A percentile compares a stretch with the other conserved stretches of the same genome.
Evolutionary conservation across 1,140 invertebrate genomes (phyloP).

Genomic region (Eufriesea mexicana): DNA sequence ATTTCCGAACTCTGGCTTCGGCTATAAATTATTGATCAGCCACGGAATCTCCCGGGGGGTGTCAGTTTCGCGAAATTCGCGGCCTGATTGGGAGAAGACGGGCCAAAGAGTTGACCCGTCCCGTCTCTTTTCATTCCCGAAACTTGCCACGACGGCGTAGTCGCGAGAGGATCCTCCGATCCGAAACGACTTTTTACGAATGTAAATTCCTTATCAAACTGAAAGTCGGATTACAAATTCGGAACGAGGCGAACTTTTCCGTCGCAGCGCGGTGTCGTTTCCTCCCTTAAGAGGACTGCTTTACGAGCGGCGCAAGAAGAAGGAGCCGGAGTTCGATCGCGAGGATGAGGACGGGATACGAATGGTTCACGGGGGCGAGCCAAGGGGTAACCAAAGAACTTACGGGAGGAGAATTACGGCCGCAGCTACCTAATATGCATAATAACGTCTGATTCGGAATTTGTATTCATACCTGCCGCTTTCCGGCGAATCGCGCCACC

Average conservation of each 20-base stretch:
- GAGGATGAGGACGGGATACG: constrained; percentile 32
- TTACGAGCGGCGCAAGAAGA: constrained; percentile 26
- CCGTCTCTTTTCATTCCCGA: constrained; percentile 42
- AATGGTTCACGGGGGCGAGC: constrained; percentile 50
- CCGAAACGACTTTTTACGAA: constrained; percentile 74
- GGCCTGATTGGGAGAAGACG: constrained; percentile 18
- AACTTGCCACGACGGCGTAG: constrained; percentile 5
- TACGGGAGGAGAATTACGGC: constrained; percentile 70
- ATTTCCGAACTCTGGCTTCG: not conserved
- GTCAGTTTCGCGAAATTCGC: not conserved
- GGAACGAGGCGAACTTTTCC: constrained; percentile 71
- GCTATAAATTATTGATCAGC: constrained; percentile 35
- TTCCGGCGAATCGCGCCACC: constrained; percentile 55
- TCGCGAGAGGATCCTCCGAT: constrained; percentile 56
- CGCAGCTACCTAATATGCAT: constrained; percentile 74
- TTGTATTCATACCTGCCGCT: constrained; percentile 72
- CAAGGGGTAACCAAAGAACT: constrained; percentile 69
- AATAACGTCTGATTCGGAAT: constrained; percentile 76
- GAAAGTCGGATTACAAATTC: constrained; percentile 75
- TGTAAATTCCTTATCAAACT: constrained; percentile 78
- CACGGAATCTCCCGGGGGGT: no score
- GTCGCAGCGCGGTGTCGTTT: constrained; percentile 49
- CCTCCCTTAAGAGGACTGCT: constrained; percentile 38
- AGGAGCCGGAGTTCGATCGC: constrained; percentile 15
- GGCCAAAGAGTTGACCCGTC: not conserved